Evolutionary conservation across 2,797 vertebrate species (phyloP).

Genomic region (Novumbra hubbsi): DNA sequence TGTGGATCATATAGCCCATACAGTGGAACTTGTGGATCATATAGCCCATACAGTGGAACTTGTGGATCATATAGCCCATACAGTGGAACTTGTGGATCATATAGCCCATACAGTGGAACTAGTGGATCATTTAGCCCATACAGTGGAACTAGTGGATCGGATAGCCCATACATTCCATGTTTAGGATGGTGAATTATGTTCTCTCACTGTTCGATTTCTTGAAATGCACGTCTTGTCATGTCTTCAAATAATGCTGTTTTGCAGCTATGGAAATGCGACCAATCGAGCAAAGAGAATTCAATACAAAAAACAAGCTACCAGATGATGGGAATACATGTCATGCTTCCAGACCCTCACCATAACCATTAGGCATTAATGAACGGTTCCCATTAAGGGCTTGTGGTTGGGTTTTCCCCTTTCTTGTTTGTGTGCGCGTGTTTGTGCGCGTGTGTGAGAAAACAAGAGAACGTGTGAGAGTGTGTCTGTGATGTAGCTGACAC

Average conservation of each 20-base stretch:
- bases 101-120: background rate
- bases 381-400: slow-evolving; percentile 30
- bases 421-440: slow-evolving; percentile 16
- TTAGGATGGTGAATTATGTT: slow-evolving; percentile 16
- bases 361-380: slow-evolving; percentile 37
- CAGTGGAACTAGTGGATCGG: slow-evolving; percentile 17
- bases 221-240: background rate
- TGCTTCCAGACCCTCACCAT: background rate
- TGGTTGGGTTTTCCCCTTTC: slow-evolving; percentile 39
- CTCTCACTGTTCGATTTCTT: background rate
- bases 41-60: too few species aligned
- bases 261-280: background rate
- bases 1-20: too few species aligned
- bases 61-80: background rate
- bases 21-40: too few species aligned
- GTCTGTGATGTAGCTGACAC: slow-evolving; percentile 67
- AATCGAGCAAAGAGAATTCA: background rate
- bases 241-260: background rate
- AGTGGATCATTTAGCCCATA: slow-evolving; percentile 25
- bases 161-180: slow-evolving; percentile 25
- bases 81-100: too few species aligned
- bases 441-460: slow-evolving; percentile 19
- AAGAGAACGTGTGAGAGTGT: slow-evolving; percentile 17
- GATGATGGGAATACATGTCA: background rate
- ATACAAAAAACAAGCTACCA: background rate